phyloP scores from a whole-genome alignment of 2,888 invertebrate species.

The Agrochola lychnidis region DNA sequence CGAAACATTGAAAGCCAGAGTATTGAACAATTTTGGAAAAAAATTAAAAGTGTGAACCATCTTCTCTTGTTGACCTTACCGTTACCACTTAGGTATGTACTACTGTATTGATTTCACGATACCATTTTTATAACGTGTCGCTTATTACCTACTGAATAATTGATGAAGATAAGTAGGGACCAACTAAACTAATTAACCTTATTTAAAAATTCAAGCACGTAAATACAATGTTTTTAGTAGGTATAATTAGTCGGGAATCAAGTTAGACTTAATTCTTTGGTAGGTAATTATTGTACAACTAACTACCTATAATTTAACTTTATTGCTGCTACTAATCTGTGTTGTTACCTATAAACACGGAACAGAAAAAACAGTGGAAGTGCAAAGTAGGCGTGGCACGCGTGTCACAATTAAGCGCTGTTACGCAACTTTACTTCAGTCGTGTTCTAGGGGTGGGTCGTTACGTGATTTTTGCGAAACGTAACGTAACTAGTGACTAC shows the following conservation, averaged over 20 bases:
- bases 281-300: conserved; percentile 2
- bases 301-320: conserved; percentile 10
- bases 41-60: not conserved
- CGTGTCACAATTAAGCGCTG: no score
- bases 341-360: not conserved
- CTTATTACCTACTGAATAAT: conserved; percentile 28
- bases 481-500: no score
- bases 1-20: not conserved
- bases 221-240: not conserved
- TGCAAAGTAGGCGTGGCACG: no score
- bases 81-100: not conserved
- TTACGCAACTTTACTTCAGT: no score
- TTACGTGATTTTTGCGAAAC: no score
- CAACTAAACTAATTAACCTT: conserved; percentile 22
- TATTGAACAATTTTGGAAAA: not conserved
- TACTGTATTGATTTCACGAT: conserved; percentile 29
- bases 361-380: no score
- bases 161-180: conserved; percentile 6
- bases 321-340: not conserved
- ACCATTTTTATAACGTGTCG: conserved; percentile 15
- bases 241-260: conserved; percentile 22
- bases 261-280: not conserved
- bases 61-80: conserved; percentile 7
- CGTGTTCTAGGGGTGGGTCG: no score
- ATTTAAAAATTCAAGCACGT: conserved; percentile 41